Percentiles rank a stretch among this genome's conserved stretches.
Conservation (phyloP, 2,888 invertebrate species). For the Pyrrhosoma nymphula region DNA sequence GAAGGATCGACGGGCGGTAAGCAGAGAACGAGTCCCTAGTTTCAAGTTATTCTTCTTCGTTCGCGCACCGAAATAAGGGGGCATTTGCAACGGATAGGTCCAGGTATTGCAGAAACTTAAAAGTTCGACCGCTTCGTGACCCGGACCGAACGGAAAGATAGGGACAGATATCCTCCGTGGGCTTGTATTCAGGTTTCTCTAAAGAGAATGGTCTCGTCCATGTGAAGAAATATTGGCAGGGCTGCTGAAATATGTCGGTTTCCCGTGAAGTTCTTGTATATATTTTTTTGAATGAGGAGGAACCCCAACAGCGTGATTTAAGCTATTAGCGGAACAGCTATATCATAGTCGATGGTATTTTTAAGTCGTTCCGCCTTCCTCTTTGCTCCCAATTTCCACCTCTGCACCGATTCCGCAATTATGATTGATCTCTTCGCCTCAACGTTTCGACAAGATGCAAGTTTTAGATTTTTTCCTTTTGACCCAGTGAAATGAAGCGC, state of each 20-base stretch:
- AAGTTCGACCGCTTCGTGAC: constrained; percentile 46
- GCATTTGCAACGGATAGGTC: constrained; percentile 13
- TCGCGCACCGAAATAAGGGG: not conserved
- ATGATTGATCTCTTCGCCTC: not conserved
- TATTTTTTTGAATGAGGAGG: not conserved
- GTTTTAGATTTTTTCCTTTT: not conserved
- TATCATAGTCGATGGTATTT: not conserved
- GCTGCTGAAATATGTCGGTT: not conserved
- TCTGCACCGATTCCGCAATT: not conserved
- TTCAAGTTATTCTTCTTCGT: not conserved
- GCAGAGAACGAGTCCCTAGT: not conserved
- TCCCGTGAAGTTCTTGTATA: not conserved
- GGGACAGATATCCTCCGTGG: not conserved
- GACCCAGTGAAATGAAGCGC: not conserved
- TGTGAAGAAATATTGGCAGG: not conserved
- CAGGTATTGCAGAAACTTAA: not conserved
- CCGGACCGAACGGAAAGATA: not conserved
- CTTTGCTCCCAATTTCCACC: not conserved
- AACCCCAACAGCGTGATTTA: not conserved
- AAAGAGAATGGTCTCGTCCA: not conserved
- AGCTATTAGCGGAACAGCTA: not conserved
- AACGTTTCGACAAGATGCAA: not conserved
- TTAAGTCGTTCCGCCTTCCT: not conserved
- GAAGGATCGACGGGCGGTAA: not conserved
- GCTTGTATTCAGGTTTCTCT: not conserved